Conservation (phyloP, 2,113 vertebrate genomes). For the Zosterops japonicus region DNA sequence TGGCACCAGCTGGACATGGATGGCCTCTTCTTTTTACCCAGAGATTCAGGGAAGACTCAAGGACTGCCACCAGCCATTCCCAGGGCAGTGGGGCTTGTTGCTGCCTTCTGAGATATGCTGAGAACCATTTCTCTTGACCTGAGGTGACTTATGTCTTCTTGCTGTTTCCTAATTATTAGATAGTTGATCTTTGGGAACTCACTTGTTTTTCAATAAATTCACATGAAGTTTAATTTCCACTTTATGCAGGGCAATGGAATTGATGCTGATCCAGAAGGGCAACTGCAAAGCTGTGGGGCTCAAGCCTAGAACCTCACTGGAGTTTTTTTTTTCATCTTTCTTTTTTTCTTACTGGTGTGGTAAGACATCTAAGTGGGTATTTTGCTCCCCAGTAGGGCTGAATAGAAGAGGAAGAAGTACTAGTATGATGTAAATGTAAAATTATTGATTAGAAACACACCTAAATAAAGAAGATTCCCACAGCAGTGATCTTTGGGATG, state of each 20-base stretch:
- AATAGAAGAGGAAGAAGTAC: background rate
- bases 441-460: background rate
- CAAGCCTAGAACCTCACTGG: background rate
- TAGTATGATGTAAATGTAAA: background rate
- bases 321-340: background rate
- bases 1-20: background rate
- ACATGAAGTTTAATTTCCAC: background rate
- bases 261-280: background rate
- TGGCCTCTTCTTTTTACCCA: background rate
- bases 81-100: accelerated
- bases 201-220: background rate
- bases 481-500: background rate
- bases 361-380: background rate
- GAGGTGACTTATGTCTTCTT: too few species aligned
- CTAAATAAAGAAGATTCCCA: background rate
- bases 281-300: background rate
- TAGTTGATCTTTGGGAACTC: background rate
- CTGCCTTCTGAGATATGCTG: background rate
- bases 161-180: background rate
- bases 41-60: accelerated
- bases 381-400: background rate
- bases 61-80: background rate
- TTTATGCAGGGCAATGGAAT: background rate
- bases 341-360: background rate
- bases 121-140: background rate